Conservation (phyloP, 2,113 vertebrate genomes). For the Otocyon megalotis region DNA sequence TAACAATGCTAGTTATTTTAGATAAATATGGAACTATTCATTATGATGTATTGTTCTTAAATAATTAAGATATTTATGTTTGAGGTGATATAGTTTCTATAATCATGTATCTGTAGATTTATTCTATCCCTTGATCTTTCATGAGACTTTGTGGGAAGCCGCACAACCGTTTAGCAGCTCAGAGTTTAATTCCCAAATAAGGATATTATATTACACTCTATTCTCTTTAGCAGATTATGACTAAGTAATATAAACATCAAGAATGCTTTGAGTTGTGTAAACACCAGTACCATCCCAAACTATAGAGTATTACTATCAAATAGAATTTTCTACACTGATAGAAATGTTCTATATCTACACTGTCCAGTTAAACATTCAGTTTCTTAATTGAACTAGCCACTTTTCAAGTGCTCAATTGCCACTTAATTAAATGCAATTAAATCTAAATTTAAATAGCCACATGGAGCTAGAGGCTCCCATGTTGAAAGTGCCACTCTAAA, state of each 20-base stretch:
- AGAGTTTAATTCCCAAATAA: background rate
- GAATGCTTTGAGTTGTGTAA: background rate
- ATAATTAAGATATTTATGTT: background rate
- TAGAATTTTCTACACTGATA: background rate
- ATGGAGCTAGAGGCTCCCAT: background rate
- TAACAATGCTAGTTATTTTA: background rate
- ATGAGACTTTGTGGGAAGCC: background rate
- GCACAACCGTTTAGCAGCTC: background rate
- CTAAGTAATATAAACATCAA: background rate
- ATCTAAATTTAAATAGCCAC: background rate
- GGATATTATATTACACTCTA: background rate
- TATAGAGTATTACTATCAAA: background rate
- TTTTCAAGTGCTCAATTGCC: background rate
- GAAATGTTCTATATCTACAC: background rate
- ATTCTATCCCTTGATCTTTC: background rate
- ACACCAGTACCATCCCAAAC: background rate
- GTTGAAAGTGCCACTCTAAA: background rate
- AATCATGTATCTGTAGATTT: background rate
- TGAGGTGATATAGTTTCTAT: background rate
- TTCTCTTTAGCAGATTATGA: background rate
- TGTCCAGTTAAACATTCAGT: background rate
- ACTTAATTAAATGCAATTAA: constrained; percentile 4
- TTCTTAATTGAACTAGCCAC: background rate
- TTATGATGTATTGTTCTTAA: background rate
- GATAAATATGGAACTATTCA: background rate